Evolutionary conservation across 2,888 invertebrate genomes (phyloP).

Genomic region (Fissipunctia ypsillon): DNA sequence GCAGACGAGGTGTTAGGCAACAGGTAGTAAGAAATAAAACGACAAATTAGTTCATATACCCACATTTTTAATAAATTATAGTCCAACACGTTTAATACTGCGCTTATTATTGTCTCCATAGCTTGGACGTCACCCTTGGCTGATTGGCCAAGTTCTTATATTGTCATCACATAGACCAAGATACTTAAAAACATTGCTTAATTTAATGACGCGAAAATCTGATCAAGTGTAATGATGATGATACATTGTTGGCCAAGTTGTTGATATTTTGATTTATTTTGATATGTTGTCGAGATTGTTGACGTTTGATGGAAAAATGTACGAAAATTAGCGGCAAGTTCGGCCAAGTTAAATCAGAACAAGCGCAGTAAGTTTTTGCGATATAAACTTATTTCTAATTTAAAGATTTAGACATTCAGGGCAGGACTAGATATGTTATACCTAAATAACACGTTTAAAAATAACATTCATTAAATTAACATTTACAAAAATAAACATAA

Average conservation of each 20-base stretch:
- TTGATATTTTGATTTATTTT: background rate
- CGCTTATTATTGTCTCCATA: slow-evolving; percentile 52
- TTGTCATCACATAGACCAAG: slow-evolving; percentile 36
- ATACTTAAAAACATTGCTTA: slow-evolving; percentile 15
- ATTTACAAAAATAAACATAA: slow-evolving; percentile 33
- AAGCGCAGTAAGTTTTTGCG: slow-evolving; percentile 49
- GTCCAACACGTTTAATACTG: slow-evolving; percentile 61
- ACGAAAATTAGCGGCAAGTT: slow-evolving; percentile 26
- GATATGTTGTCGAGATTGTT: slow-evolving; percentile 2
- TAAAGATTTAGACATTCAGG: slow-evolving; percentile 61
- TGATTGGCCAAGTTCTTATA: slow-evolving; percentile 31
- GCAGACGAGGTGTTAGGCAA: too few species aligned
- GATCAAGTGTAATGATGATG: background rate
- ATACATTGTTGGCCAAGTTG: background rate
- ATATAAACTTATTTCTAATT: slow-evolving; percentile 55
- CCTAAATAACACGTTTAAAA: slow-evolving; percentile 64
- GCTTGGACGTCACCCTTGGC: slow-evolving; percentile 17
- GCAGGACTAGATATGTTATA: slow-evolving; percentile 69
- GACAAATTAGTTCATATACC: slow-evolving; percentile 87
- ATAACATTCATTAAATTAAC: slow-evolving; percentile 66
- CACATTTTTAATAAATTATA: slow-evolving; percentile 88
- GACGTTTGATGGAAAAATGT: slow-evolving; percentile 7
- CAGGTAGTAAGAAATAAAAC: slow-evolving; percentile 66
- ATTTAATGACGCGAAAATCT: background rate
- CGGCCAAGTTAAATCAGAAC: slow-evolving; percentile 35